Percentiles rank a stretch among this genome's conserved stretches.
These are phyloP conservation scores for Mustela nigripes DNA, from an alignment of 2,113 vertebrate genomes.

Conservation along the genomic window DNA sequence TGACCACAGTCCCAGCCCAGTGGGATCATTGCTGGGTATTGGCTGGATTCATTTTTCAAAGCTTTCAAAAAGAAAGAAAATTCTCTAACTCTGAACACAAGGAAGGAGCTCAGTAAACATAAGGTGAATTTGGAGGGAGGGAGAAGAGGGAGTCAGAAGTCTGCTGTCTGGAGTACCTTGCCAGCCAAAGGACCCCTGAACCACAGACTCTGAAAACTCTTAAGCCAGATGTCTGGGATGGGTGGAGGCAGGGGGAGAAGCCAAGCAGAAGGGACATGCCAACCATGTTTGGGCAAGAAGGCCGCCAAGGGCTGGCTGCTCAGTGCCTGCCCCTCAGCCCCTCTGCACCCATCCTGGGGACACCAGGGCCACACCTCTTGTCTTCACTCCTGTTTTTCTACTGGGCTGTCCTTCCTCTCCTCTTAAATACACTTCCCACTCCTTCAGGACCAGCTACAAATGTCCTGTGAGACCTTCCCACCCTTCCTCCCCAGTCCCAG, in stretches of 20 bases:
- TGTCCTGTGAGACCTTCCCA: neutral
- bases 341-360: neutral
- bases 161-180: neutral
- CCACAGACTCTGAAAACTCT: neutral
- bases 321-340: too few species aligned
- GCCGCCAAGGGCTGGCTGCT: neutral
- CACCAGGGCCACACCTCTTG: neutral
- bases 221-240: neutral
- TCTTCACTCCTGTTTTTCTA: neutral
- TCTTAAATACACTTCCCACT: neutral
- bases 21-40: neutral
- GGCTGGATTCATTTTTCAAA: neutral
- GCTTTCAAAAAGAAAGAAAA: neutral
- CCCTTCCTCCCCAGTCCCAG: neutral
- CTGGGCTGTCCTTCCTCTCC: neutral
- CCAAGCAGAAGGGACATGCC: fast-evolving
- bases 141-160: neutral
- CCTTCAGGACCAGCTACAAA: neutral
- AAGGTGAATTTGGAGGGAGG: neutral
- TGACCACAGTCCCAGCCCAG: neutral
- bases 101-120: constrained; percentile 6
- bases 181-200: neutral
- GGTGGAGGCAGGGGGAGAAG: neutral
- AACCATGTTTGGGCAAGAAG: neutral
- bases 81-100: neutral